Evolutionary conservation across 2,888 invertebrate species (phyloP).

Genomic region (Acleris cristana): DNA sequence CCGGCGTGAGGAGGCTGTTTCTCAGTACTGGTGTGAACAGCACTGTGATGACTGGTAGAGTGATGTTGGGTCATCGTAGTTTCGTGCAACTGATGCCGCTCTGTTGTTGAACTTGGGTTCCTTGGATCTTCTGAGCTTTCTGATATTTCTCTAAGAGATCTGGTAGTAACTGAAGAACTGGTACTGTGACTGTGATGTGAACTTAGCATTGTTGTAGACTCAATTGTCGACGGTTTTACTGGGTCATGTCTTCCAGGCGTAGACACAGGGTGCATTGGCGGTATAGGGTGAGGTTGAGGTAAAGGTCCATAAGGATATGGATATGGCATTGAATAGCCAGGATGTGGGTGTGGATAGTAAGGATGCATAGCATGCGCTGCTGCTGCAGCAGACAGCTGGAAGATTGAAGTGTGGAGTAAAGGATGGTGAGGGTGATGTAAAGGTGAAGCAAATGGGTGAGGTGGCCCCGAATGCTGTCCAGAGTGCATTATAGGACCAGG

Average conservation of each 20-base stretch:
- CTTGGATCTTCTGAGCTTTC: constrained; percentile 79
- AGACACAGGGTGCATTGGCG: constrained; percentile 84
- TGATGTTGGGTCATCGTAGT: constrained; percentile 87
- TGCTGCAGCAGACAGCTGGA: constrained; percentile 84
- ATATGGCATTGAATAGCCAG: constrained; percentile 87
- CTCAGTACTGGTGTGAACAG: constrained; percentile 86
- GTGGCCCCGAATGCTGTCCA: constrained; percentile 88
- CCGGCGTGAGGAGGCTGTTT: constrained; percentile 83
- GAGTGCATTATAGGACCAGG: constrained; percentile 89
- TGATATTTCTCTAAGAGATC: constrained; percentile 85
- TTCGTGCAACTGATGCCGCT: constrained; percentile 86
- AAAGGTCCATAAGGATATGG: constrained; percentile 89
- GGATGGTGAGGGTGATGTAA: constrained; percentile 90
- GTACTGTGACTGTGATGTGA: constrained; percentile 88
- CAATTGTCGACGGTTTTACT: constrained; percentile 81
- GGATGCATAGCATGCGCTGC: constrained; percentile 88
- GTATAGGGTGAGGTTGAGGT: constrained; percentile 89
- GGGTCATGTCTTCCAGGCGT: constrained; percentile 78
- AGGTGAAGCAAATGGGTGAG: constrained; percentile 86
- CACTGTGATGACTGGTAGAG: constrained; percentile 86
- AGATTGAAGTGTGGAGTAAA: constrained; percentile 86
- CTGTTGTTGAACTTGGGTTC: constrained; percentile 76
- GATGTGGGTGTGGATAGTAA: constrained; percentile 88
- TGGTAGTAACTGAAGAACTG: constrained; percentile 88
- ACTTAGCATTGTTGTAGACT: constrained; percentile 87